Percentiles rank a stretch among this genome's conserved stretches.
phyloP scores from a whole-genome alignment of 2,888 invertebrate species.

The Balanococcus diminutus region DNA sequence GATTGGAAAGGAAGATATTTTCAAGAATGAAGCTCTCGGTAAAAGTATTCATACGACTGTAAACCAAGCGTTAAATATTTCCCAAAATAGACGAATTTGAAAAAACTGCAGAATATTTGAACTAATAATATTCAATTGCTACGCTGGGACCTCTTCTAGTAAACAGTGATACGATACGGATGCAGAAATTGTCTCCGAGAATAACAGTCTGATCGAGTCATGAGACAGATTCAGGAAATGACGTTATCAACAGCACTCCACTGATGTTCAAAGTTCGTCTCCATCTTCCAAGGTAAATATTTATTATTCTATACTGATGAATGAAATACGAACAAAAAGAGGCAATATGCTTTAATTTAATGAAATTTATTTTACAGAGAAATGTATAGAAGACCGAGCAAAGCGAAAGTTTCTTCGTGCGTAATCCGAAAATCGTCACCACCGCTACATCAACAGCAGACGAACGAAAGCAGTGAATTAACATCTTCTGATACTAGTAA shows the following conservation, averaged over 20 bases:
- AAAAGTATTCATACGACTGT: not conserved
- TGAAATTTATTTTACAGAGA: not conserved
- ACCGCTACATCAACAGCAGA: not conserved
- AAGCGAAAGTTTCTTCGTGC: conserved; percentile 2
- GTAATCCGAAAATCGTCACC: not conserved
- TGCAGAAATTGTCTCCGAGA: not conserved
- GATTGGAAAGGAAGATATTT: not conserved
- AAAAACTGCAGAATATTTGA: not conserved
- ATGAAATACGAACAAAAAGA: not conserved
- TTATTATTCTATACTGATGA: not conserved
- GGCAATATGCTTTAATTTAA: not conserved
- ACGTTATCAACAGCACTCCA: not conserved
- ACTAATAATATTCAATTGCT: not conserved
- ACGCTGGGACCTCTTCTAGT: not conserved
- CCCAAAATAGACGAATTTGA: too few relatives aligned
- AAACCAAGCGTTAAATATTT: too few relatives aligned
- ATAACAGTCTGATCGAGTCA: not conserved
- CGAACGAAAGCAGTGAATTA: not conserved
- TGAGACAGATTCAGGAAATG: not conserved
- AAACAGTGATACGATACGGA: not conserved
- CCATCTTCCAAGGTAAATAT: too few relatives aligned
- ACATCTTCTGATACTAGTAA: not conserved
- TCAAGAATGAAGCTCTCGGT: not conserved
- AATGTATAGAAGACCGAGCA: not conserved
- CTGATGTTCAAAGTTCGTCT: too few relatives aligned